These are phyloP conservation scores for Lithophane semibrunnea DNA, from an alignment of 2,888 invertebrate genomes.

Conservation along the genomic window DNA sequence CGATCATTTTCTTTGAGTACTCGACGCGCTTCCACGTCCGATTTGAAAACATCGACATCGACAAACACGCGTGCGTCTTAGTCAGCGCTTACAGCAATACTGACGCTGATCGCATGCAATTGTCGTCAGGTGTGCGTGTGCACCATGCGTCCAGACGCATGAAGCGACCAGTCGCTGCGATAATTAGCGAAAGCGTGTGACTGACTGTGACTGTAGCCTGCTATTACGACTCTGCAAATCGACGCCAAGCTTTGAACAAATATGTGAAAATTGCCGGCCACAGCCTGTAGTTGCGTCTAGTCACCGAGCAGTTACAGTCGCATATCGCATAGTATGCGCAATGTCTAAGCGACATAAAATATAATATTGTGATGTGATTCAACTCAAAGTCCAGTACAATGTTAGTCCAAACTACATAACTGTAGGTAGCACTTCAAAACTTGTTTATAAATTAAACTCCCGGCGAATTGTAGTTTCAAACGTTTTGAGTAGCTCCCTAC, in stretches of 20 bases:
- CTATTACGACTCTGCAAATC: background rate
- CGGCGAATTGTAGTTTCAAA: slow-evolving; percentile 52
- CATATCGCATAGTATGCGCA: background rate
- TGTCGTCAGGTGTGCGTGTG: background rate
- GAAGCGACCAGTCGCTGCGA: background rate
- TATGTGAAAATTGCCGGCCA: no score
- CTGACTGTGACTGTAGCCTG: no score
- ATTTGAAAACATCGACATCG: no score
- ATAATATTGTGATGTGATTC: slow-evolving; percentile 1
- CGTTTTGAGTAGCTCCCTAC: slow-evolving; percentile 34
- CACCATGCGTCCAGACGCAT: background rate
- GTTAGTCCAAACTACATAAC: slow-evolving; percentile 35
- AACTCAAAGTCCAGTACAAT: slow-evolving; percentile 20
- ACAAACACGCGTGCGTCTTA: background rate
- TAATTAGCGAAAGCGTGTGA: background rate
- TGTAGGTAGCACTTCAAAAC: slow-evolving; percentile 44
- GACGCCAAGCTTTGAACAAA: background rate
- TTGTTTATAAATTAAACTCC: slow-evolving; percentile 49
- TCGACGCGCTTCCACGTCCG: background rate
- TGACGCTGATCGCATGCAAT: background rate
- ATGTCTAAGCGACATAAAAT: background rate
- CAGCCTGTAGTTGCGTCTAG: background rate
- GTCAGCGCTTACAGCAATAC: background rate
- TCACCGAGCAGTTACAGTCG: background rate
- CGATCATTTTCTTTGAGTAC: background rate